Base-by-base conservation (phyloP, 2,113 vertebrate genomes). In the Leptobrachium leishanense region DNA sequence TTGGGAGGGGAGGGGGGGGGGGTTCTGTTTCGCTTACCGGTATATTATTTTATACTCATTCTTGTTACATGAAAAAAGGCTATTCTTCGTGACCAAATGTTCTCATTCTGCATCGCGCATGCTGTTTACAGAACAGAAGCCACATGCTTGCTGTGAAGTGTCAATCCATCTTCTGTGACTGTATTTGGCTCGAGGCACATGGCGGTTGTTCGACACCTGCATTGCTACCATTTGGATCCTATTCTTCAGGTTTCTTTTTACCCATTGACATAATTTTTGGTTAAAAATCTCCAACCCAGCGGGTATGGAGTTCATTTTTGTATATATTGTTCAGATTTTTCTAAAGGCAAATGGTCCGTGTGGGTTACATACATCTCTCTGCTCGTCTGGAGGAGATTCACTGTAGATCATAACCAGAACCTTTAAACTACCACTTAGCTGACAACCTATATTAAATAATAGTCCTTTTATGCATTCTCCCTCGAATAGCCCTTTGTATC, bases 31-130 rank as follows among this genome's bases (percentile, higher is more conserved):
- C 20, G 20, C 20, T 31, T 31, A n/a, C n/a, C n/a, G n/a, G n/a
- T n/a, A 31, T 31, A 31, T 31, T 31, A 31, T 31, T 31, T 31
- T 31, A 57, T 43, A 69, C 70, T 40, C 8, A 4, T 82, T 84
- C 84, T 73, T 85, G 82, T 88, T 79, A 54, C 81, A 84, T 73
- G 59, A 53, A 83, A 82, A 66, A 77, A 85, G 53, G 77, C 78
- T 31, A 6, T 50, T 59, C 13, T 68, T 85, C 41, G 83, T 86
- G 80, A 88, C 86, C 82, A 78, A 82, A 84, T 84, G 84, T 84
- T 77, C 87, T 70, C 77, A 77, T 83, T 82, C 66, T 68, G 66
- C n/a, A 6, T 50, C 42, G 53, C 44, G 12, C 12, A 53, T 13
- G 7, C 8, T 46, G 55, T 77, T 77, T 70, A 77, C 76, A 70